Percentiles rank a stretch among this genome's conserved stretches.
phyloP scores from a whole-genome alignment of 1,140 invertebrate species.

The Drosophila aff. region DNA sequence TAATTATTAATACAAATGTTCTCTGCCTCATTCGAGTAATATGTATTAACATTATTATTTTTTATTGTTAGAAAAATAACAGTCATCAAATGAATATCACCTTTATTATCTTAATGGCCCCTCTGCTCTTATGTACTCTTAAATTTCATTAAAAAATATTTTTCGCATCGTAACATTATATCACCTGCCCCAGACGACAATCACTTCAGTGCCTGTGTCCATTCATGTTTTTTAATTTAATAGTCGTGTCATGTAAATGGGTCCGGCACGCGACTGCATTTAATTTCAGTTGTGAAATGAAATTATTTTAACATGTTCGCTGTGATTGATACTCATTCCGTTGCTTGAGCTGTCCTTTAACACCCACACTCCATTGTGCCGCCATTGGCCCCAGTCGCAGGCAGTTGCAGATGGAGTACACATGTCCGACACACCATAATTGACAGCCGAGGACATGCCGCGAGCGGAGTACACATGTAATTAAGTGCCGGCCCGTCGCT shows the following conservation, averaged over 20 bases:
- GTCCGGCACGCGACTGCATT: constrained; percentile 71
- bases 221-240: constrained; percentile 82
- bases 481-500: constrained; percentile 67
- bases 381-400: background rate
- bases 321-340: constrained; percentile 69
- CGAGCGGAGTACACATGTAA: constrained; percentile 63
- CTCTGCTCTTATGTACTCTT: background rate
- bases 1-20: background rate
- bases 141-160: background rate
- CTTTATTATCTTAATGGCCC: background rate
- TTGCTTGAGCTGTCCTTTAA: constrained; percentile 9
- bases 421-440: constrained; percentile 75
- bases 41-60: too few species aligned
- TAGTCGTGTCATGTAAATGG: constrained; percentile 81
- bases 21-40: background rate
- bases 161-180: background rate
- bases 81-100: background rate
- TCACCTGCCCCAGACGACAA: background rate
- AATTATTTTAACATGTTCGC: constrained; percentile 78
- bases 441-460: constrained; percentile 62
- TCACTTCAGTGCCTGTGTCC: constrained; percentile 30
- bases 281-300: constrained; percentile 71
- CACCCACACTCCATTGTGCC: background rate
- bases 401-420: constrained; percentile 35
- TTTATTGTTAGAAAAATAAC: background rate